Evolutionary conservation across 2,113 vertebrate species (phyloP).

Genomic region (Leptobrachium ailaonicum): DNA sequence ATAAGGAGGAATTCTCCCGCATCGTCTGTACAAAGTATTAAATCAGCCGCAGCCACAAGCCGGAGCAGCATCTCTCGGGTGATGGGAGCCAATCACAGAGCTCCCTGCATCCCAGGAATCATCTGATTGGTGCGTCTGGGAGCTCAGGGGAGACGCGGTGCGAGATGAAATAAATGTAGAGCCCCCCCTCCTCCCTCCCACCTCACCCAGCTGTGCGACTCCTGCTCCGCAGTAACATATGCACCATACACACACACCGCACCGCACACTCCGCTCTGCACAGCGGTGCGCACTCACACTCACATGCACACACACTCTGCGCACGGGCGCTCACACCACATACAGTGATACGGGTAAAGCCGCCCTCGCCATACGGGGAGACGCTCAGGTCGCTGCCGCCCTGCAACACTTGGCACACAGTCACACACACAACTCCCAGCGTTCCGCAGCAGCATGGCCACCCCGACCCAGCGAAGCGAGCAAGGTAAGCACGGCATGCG

Average conservation of each 20-base stretch:
- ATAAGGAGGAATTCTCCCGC: constrained; percentile 4
- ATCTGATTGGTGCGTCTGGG: constrained; percentile 18
- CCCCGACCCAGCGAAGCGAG: background rate
- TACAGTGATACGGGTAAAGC: too few species aligned
- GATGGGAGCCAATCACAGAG: constrained; percentile 9
- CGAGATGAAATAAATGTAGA: constrained; percentile 39
- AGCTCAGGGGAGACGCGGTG: constrained; percentile 4
- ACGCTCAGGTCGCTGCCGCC: background rate
- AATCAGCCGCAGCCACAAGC: constrained; percentile 31
- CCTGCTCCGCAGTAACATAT: constrained; percentile 21
- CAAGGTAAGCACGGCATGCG: background rate
- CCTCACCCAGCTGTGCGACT: constrained; percentile 24
- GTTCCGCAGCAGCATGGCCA: constrained; percentile 2
- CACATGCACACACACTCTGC: background rate
- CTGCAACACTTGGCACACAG: background rate
- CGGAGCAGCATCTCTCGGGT: constrained; percentile 15
- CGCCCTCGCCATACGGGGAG: too few species aligned
- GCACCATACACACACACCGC: constrained; percentile 1
- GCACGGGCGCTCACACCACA: background rate
- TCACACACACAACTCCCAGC: background rate
- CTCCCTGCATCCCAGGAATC: background rate
- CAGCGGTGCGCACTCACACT: too few species aligned
- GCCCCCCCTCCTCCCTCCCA: constrained; percentile 7
- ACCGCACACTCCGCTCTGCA: background rate
- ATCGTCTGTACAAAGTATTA: constrained; percentile 35